Evolutionary conservation across 2,797 vertebrate genomes (phyloP), one percentile per base, ranked within the genome.

Genomic region (Mycteria americana): DNA sequence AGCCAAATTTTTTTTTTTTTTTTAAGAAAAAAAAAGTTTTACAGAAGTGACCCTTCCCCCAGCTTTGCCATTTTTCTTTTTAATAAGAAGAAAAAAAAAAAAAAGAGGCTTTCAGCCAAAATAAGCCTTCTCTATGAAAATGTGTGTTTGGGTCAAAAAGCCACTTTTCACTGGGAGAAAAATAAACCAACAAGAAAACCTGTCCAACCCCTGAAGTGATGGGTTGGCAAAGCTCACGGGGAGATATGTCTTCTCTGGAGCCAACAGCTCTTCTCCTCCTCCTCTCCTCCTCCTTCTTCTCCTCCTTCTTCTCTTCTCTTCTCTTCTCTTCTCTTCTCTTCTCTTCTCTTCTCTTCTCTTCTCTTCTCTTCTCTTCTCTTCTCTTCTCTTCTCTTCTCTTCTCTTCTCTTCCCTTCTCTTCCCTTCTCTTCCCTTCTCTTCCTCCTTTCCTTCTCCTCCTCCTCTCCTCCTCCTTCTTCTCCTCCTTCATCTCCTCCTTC

Each of bases 281-380:
- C 11, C 13, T 4, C 18, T 35, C 2, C 25, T 13, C 2, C 15
- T 11, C 8, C 22, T 28, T 3, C 25, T 23, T 1, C 23, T 63
- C 3, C 45, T 67, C 4, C 22, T 43, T 2, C 18, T 11, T 13
- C 10, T 8, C 23, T 19, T 15, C 15, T n/a, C 3, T 45, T 8
- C 18, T 18, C 2, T 37, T 8, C 18, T 21, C 3, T 31, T n/a
- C n/a, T n/a, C n/a, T n/a, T n/a, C n/a, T n/a, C n/a, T 37, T 37
- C 37, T 37, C 37, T 10, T 37, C 37, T 37, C 37, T 37, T 37
- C 37, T 37, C 37, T 37, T 10, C 37, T 37, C 37, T 37, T 10
- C 37, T 37, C 37, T 37, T 37, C 37, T n/a, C n/a, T n/a, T n/a
- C n/a, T 35, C n/a, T n/a, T n/a, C n/a, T n/a, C n/a, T n/a, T n/a